Conservation (phyloP, 1,140 invertebrate species). For the Zophobas atratus region DNA sequence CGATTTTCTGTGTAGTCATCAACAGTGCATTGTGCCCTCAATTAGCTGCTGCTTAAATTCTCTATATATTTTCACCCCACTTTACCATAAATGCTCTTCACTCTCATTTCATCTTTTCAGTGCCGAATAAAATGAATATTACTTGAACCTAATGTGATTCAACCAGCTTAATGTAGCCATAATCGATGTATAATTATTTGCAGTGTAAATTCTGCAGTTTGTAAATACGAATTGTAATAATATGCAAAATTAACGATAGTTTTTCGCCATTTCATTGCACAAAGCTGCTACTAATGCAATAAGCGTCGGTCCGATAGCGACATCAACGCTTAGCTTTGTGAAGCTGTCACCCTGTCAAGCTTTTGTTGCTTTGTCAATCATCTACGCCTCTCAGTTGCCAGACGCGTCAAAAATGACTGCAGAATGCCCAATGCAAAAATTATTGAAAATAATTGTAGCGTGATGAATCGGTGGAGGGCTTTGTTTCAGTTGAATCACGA, state of each 20-base stretch:
- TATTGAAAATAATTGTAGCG: constrained; percentile 45
- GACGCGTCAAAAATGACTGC: constrained; percentile 34
- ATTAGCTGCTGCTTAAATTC: constrained; percentile 50
- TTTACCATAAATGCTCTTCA: constrained; percentile 33
- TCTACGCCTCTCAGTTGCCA: constrained; percentile 29
- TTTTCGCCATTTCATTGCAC: constrained; percentile 33
- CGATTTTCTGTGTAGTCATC: constrained; percentile 54
- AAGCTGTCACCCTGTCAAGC: constrained; percentile 49
- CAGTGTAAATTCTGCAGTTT: not conserved
- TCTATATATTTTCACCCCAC: constrained; percentile 43
- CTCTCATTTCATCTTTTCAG: not conserved
- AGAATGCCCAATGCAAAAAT: constrained; percentile 31
- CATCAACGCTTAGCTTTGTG: constrained; percentile 46
- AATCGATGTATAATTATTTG: too few relatives aligned
- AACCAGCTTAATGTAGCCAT: too few relatives aligned
- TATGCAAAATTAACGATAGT: constrained; percentile 44
- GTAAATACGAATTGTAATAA: constrained; percentile 5
- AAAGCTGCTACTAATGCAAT: constrained; percentile 48
- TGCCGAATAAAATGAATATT: not conserved
- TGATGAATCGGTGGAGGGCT: constrained; percentile 33
- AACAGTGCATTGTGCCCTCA: constrained; percentile 52
- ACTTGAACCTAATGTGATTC: too few relatives aligned
- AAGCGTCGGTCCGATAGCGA: constrained; percentile 48
- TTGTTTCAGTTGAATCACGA: constrained; percentile 11
- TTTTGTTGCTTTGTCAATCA: constrained; percentile 52